Conservation (phyloP, 1,140 invertebrate genomes). For the Phenacoccus solenopsis region DNA sequence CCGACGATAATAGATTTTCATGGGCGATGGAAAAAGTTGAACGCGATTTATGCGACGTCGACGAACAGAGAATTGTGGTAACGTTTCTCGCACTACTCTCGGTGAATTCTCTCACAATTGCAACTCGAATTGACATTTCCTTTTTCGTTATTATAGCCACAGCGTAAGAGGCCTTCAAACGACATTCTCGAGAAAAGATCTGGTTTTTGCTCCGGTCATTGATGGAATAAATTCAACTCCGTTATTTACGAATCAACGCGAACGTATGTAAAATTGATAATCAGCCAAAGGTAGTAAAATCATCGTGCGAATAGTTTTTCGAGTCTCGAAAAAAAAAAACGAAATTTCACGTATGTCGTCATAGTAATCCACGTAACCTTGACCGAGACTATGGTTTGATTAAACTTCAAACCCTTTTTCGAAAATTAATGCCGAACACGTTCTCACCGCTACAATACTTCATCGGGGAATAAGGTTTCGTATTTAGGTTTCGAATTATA, state of each 20-base stretch:
- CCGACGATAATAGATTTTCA: not conserved
- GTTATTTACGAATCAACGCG: not conserved
- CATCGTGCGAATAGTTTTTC: too few species aligned
- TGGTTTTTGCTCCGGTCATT: not conserved
- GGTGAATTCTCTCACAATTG: constrained; percentile 1
- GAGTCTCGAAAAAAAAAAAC: too few species aligned
- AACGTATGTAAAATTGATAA: not conserved
- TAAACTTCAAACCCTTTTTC: too few species aligned
- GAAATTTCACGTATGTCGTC: too few species aligned
- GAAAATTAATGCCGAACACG: too few species aligned
- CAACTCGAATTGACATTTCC: not conserved
- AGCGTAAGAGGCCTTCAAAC: not conserved
- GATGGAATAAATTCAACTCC: not conserved
- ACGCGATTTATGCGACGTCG: not conserved
- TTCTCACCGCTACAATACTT: too few species aligned
- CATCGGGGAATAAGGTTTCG: too few species aligned
- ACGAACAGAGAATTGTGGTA: not conserved
- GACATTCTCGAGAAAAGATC: not conserved
- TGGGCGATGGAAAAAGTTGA: not conserved
- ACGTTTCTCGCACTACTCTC: not conserved
- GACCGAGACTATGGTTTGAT: too few species aligned
- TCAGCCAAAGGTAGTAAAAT: too few species aligned
- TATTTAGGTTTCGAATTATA: too few species aligned
- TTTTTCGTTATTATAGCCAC: not conserved
- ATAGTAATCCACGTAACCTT: too few species aligned